A percentile compares a stretch with the other conserved stretches of the same genome.
Conservation (phyloP, 2,113 vertebrate genomes). For the Colius striatus region DNA sequence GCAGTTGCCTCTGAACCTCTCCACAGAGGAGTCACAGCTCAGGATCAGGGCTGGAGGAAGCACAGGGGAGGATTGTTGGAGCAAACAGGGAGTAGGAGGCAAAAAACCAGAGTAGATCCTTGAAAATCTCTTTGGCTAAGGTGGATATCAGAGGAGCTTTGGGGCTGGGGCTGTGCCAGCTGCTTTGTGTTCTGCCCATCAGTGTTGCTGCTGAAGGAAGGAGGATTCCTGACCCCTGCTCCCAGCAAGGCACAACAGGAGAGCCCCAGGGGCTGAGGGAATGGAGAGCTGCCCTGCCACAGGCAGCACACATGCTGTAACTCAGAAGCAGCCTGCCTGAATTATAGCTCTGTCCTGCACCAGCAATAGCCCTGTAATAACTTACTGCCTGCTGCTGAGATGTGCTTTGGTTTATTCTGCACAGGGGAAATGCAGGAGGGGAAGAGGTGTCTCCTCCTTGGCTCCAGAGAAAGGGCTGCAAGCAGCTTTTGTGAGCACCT, state of each 20-base stretch:
- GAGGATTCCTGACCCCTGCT: neutral
- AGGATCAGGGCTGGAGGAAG: neutral
- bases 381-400: neutral
- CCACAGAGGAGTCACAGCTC: neutral
- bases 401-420: constrained; percentile 1
- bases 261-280: neutral
- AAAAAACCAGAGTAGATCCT: neutral
- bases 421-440: neutral
- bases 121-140: neutral
- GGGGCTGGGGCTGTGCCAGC: neutral
- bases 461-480: neutral
- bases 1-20: neutral
- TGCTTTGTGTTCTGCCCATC: neutral
- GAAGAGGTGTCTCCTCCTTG: neutral
- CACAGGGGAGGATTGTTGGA: neutral
- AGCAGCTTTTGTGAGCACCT: neutral
- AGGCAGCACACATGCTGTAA: neutral
- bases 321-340: constrained; percentile 5
- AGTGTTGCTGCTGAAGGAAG: neutral
- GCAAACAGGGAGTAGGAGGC: neutral
- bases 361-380: neutral
- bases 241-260: neutral
- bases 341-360: constrained; percentile 18
- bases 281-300: neutral
- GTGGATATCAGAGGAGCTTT: neutral